A percentile compares a stretch with the other conserved stretches of the same genome.
These are phyloP conservation scores for Lutraria lutraria DNA, from an alignment of 2,888 invertebrate species.

Conservation along the genomic window DNA sequence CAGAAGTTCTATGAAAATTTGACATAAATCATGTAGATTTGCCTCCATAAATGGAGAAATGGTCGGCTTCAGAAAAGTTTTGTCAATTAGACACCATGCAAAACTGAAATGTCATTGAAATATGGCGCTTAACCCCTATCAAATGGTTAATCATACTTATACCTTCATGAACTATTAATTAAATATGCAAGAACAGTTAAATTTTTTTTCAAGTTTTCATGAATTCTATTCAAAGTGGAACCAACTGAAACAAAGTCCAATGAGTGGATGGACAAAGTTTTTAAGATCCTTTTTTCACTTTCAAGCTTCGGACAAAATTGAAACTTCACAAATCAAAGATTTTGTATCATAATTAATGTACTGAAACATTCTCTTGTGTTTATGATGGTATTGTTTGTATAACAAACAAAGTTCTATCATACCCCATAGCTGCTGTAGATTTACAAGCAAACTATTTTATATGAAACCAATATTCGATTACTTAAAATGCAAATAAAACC, in stretches of 20 bases:
- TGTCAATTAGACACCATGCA: too few species aligned
- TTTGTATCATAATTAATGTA: neutral
- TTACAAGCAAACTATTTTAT: neutral
- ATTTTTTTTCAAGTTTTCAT: too few species aligned
- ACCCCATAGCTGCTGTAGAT: neutral
- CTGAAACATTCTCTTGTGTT: neutral
- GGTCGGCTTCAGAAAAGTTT: too few species aligned
- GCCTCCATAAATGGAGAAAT: too few species aligned
- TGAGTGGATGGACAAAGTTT: neutral
- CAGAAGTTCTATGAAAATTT: too few species aligned
- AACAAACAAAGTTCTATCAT: neutral
- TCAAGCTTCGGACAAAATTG: neutral
- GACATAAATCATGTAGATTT: too few species aligned
- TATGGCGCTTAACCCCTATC: too few species aligned
- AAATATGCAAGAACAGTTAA: too few species aligned
- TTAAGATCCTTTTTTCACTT: neutral
- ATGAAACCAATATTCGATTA: conserved; percentile 28
- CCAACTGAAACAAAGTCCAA: neutral
- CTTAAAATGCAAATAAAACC: conserved; percentile 33
- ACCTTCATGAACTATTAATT: too few species aligned
- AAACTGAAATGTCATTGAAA: too few species aligned
- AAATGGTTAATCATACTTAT: too few species aligned
- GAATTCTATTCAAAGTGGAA: too few species aligned
- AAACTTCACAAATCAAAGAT: neutral
- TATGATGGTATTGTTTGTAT: neutral